A percentile compares a stretch with the other conserved stretches of the same genome.
Conservation (phyloP, 2,797 vertebrate genomes). For the Clarias fuscus region DNA sequence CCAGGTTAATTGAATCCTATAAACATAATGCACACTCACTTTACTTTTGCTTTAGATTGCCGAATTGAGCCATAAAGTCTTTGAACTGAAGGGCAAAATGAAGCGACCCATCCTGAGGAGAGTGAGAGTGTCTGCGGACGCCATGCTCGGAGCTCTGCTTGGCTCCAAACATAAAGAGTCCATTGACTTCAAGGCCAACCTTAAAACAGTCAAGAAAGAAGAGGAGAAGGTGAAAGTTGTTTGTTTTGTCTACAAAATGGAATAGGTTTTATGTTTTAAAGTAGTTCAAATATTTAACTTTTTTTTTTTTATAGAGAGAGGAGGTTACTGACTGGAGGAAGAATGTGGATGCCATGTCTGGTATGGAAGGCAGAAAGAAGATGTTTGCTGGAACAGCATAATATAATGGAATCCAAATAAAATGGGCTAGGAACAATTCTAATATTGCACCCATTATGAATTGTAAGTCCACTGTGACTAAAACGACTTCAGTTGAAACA, state of each 20-base stretch:
- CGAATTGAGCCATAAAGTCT: constrained; percentile 62
- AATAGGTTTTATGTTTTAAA: not conserved
- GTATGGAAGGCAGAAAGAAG: constrained; percentile 69
- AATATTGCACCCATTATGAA: not conserved
- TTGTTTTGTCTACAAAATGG: not conserved
- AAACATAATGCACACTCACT: not conserved
- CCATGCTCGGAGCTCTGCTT: constrained; percentile 79
- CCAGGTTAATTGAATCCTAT: not conserved
- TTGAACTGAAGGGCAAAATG: constrained; percentile 80
- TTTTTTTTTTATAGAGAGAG: constrained; percentile 49
- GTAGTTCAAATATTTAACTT: not conserved
- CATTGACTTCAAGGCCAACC: constrained; percentile 80
- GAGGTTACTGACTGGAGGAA: constrained; percentile 60
- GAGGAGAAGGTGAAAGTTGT: constrained; percentile 75
- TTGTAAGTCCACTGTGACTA: not conserved
- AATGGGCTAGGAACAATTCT: not conserved
- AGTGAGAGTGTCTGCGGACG: constrained; percentile 79
- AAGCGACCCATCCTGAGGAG: constrained; percentile 76
- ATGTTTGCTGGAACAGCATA: constrained; percentile 65
- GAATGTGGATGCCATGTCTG: constrained; percentile 58
- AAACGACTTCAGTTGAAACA: not conserved
- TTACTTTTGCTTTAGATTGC: constrained; percentile 52
- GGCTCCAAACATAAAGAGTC: constrained; percentile 77
- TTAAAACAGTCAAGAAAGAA: constrained; percentile 83
- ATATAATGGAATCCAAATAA: constrained; percentile 17